Evolutionary conservation across 2,113 vertebrate species (phyloP).

Genomic region (Alosa alosa): DNA sequence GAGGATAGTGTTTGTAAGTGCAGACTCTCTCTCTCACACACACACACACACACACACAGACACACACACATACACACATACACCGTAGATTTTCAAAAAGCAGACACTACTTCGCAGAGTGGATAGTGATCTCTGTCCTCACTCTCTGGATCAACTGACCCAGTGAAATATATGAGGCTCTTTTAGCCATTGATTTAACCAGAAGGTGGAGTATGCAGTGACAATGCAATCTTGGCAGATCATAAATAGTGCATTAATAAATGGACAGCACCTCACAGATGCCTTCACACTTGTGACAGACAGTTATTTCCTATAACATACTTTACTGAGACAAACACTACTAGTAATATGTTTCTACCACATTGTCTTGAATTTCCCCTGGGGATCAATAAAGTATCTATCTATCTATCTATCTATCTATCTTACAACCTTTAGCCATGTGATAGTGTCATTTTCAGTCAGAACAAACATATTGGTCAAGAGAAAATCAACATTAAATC

Average conservation of each 20-base stretch:
- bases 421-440: too few species aligned
- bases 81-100: background rate
- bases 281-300: background rate
- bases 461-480: too few species aligned
- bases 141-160: background rate
- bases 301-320: background rate
- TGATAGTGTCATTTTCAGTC: too few species aligned
- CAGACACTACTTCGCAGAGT: background rate
- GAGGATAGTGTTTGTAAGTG: background rate
- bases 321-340: background rate
- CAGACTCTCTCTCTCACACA: background rate
- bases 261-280: background rate
- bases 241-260: background rate
- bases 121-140: background rate
- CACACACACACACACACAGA: too few species aligned
- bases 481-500: too few species aligned
- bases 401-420: too few species aligned
- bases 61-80: too few species aligned
- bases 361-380: too few species aligned
- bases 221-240: background rate
- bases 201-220: background rate
- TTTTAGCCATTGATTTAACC: background rate
- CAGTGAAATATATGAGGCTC: background rate
- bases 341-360: too few species aligned
- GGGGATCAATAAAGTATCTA: too few species aligned